Evolutionary conservation across 2,797 vertebrate genomes (phyloP).

Genomic region (Bradypus variegatus): DNA sequence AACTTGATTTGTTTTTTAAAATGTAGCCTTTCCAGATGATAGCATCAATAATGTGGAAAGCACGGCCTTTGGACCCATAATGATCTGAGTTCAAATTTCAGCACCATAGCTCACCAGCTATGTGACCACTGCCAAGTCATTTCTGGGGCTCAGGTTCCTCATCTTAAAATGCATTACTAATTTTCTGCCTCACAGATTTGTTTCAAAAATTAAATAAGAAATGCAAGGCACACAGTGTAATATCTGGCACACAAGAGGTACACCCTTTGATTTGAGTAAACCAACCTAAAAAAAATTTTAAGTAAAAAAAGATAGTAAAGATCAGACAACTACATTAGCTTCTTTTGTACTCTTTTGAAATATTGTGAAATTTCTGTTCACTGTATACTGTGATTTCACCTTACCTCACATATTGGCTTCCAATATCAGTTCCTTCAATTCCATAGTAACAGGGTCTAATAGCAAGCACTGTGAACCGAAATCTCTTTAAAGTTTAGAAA

Average conservation of each 20-base stretch:
- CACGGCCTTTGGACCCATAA: background rate
- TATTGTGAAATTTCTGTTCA: background rate
- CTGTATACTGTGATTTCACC: background rate
- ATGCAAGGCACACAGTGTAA: background rate
- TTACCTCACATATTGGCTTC: background rate
- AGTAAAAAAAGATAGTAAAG: background rate
- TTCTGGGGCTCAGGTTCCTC: background rate
- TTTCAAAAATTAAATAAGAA: background rate
- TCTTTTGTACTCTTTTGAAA: background rate
- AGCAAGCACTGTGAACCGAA: background rate
- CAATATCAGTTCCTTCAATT: background rate
- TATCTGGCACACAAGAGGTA: background rate
- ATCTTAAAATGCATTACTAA: background rate
- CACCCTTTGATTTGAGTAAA: background rate
- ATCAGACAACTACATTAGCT: background rate
- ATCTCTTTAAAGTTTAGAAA: slow-evolving; percentile 12
- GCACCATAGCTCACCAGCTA: background rate
- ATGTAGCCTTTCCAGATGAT: background rate
- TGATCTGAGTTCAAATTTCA: background rate
- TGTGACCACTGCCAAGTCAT: background rate
- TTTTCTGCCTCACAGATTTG: background rate
- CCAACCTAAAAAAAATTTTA: background rate
- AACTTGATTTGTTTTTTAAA: background rate
- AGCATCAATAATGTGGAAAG: background rate
- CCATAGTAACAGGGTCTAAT: background rate